Percentiles rank a stretch among this genome's conserved stretches.
Evolutionary conservation across 2,888 invertebrate species (phyloP).

Genomic region (Torymus auratus): DNA sequence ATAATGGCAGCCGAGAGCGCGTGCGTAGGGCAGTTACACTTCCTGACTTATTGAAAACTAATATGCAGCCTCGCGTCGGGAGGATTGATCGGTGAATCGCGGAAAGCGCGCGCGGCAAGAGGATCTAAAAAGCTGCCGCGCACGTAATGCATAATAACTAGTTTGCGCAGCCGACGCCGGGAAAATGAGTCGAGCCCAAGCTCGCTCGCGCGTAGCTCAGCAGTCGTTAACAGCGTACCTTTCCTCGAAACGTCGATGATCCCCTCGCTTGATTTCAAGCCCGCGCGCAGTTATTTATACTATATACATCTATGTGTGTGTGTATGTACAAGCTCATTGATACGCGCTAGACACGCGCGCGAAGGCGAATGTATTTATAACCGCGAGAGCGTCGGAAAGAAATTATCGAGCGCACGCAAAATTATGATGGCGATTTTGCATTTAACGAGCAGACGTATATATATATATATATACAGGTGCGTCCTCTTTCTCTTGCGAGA

Average conservation of each 20-base stretch:
- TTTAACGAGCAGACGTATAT: conserved; percentile 66
- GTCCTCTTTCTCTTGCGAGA: conserved; percentile 6
- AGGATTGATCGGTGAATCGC: too few relatives aligned
- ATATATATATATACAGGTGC: conserved; percentile 58
- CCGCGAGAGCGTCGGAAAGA: conserved; percentile 10
- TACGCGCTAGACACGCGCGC: too few relatives aligned
- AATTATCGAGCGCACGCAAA: conserved; percentile 47
- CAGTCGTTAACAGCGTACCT: neutral
- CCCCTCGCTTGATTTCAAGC: neutral
- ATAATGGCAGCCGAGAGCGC: too few relatives aligned
- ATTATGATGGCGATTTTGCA: conserved; percentile 67
- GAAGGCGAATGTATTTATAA: too few relatives aligned
- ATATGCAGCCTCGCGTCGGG: too few relatives aligned
- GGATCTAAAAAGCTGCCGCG: too few relatives aligned
- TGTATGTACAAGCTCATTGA: too few relatives aligned
- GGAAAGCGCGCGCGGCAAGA: too few relatives aligned
- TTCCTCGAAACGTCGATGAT: conserved; percentile 21
- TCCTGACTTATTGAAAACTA: too few relatives aligned
- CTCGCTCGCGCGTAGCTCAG: neutral
- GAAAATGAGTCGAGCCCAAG: neutral
- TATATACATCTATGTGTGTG: neutral
- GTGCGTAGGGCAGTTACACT: too few relatives aligned
- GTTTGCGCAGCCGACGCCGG: neutral
- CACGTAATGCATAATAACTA: too few relatives aligned
- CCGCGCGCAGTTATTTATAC: too few relatives aligned